phyloP scores from a whole-genome alignment of 2,797 vertebrate genomes.

The Cyclura pinguis region DNA sequence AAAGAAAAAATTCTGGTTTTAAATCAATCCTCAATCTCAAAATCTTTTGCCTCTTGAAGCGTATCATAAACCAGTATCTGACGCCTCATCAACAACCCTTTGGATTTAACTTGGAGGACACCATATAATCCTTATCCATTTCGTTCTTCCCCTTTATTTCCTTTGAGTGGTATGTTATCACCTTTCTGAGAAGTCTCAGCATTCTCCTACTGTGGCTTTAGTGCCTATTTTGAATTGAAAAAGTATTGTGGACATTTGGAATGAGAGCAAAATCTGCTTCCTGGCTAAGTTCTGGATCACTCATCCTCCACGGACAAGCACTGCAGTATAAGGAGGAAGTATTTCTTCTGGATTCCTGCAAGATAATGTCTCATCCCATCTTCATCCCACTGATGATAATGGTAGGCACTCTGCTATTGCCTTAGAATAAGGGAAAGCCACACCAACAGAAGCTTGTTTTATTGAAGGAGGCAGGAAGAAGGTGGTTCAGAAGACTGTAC shows the following conservation, averaged over 20 bases:
- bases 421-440: background rate
- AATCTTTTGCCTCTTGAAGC: no score
- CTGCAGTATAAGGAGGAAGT: background rate
- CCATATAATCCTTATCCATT: background rate
- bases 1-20: no score
- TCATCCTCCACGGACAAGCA: background rate
- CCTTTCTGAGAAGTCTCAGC: background rate
- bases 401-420: background rate
- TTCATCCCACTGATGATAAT: background rate
- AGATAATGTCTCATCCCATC: background rate
- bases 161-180: background rate
- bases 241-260: background rate
- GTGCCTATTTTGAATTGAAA: background rate
- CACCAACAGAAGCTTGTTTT: background rate
- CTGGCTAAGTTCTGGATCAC: background rate
- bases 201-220: background rate
- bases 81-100: background rate
- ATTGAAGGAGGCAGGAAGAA: background rate
- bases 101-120: background rate
- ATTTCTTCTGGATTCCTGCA: background rate
- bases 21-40: no score
- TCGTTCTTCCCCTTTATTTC: background rate
- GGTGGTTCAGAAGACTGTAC: background rate
- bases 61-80: no score
- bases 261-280: background rate